A percentile compares a stretch with the other conserved stretches of the same genome.
Evolutionary conservation across 2,888 invertebrate species (phyloP).

Genomic region (Heliconius cydno): DNA sequence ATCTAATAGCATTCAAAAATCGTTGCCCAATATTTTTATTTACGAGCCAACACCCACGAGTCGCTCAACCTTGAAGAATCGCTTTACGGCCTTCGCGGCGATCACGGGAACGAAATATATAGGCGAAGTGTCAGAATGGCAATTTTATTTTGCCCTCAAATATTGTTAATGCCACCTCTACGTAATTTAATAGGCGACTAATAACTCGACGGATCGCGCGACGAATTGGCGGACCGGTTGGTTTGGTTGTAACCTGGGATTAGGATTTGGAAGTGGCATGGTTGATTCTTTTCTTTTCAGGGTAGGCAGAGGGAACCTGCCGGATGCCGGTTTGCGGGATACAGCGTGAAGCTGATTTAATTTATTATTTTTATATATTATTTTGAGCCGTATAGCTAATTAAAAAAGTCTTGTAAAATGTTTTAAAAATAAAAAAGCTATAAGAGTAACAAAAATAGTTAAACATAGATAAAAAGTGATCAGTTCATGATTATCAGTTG

Average conservation of each 20-base stretch:
- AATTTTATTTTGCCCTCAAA: constrained; percentile 65
- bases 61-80: constrained; percentile 44
- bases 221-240: constrained; percentile 63
- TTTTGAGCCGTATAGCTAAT: too few species aligned
- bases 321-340: too few species aligned
- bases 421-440: too few species aligned
- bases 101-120: constrained; percentile 41
- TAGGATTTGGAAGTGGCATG: constrained; percentile 13
- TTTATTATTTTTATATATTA: too few species aligned
- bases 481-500: too few species aligned
- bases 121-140: constrained; percentile 60
- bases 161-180: constrained; percentile 65
- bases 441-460: too few species aligned
- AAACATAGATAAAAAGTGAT: too few species aligned
- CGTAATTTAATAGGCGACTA: constrained; percentile 70
- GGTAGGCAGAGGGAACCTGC: too few species aligned
- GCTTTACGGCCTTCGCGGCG: constrained; percentile 45
- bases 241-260: constrained; percentile 23
- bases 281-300: neutral
- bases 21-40: constrained; percentile 34
- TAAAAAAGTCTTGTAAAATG: too few species aligned
- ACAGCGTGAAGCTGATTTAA: too few species aligned
- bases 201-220: constrained; percentile 62
- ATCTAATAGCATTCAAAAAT: neutral
- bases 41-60: constrained; percentile 49